Percentiles rank a stretch among this genome's conserved stretches.
Evolutionary conservation across 2,113 vertebrate species (phyloP).

Genomic region (Sardina pilchardus): DNA sequence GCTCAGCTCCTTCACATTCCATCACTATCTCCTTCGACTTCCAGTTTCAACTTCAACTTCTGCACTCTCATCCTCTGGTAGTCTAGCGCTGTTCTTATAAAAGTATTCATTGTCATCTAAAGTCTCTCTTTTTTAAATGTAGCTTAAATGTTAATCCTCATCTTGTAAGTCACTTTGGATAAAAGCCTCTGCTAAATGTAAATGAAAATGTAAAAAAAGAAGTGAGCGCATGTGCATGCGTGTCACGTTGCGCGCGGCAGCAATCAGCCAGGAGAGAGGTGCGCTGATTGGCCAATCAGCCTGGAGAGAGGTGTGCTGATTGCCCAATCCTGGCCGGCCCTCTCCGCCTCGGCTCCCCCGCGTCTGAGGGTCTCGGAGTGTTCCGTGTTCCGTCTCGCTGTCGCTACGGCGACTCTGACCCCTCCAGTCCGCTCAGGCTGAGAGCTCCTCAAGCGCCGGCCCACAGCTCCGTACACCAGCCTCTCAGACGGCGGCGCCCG

Average conservation of each 20-base stretch:
- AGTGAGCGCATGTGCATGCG: neutral
- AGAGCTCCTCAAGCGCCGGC: constrained; percentile 23
- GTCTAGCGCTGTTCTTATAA: too few species aligned
- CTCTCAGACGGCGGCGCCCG: neutral
- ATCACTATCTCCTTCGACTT: too few species aligned
- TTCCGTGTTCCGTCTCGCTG: constrained; percentile 16
- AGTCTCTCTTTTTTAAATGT: too few species aligned
- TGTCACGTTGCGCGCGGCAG: neutral
- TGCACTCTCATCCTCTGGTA: too few species aligned
- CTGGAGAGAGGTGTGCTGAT: constrained; percentile 14
- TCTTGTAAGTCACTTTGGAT: too few species aligned
- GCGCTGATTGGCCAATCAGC: constrained; percentile 28
- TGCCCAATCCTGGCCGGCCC: neutral
- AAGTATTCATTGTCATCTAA: too few species aligned
- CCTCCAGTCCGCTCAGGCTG: neutral
- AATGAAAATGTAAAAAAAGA: neutral
- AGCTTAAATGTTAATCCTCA: too few species aligned
- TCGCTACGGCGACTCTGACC: constrained; percentile 33
- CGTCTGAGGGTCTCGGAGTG: constrained; percentile 6
- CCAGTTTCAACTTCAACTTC: too few species aligned
- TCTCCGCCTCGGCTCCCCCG: neutral
- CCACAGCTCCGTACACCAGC: neutral
- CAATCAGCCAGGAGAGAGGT: constrained; percentile 23
- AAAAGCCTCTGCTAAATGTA: too few species aligned
- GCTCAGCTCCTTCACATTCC: too few species aligned